Base-by-base conservation (phyloP, 2,888 invertebrate species). In the Acrobasis suavella region DNA sequence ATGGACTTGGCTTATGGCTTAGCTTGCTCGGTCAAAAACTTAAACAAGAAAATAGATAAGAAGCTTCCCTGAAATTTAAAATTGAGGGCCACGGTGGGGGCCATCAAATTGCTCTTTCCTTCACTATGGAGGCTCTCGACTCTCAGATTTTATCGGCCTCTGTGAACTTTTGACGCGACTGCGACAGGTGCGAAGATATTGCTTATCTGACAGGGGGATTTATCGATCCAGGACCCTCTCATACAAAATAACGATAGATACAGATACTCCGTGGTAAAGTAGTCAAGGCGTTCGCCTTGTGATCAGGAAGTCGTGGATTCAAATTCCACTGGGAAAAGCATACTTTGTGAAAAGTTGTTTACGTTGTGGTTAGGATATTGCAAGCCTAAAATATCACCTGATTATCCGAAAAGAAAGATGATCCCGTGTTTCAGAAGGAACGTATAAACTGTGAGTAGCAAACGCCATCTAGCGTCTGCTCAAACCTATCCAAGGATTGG, bases 111-210 rank as follows among this genome's bases (percentile, higher is more conserved):
- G 50, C 59, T 50, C 59, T 60, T 16, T 60, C 17, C 58, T 17
- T 58, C 58, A 50, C 59, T 60, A 51, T 17, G 9, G 42, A 32
- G 38, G 38, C 62, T 12, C 52, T 46, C 38, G 16, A 55, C 60
- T 62, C 50, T 10, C 37, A 64, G 65, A 67, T 65, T 63, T 67
- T 69, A 65, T 66, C 70, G 64, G 54, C 15, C 10, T 39, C 68
- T 65, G 64, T 67, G 65, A 78, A 76, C 67, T 72, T 75, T 70
- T 72, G 72, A 75, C 69, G 71, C 66, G 74, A 65, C 62, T 64
- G 67, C 70, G 72, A 67, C 82, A 81, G 83, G 80, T 82, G 82
- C 69, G 68, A 68, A 72, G 78, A 74, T 82, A 82, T 82, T 82
- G 78, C 74, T 74, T 74, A 79, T 74, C 79, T 76, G 77, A 74